Evolutionary conservation across 2,113 vertebrate genomes (phyloP).

Genomic region (Ahaetulla prasina): DNA sequence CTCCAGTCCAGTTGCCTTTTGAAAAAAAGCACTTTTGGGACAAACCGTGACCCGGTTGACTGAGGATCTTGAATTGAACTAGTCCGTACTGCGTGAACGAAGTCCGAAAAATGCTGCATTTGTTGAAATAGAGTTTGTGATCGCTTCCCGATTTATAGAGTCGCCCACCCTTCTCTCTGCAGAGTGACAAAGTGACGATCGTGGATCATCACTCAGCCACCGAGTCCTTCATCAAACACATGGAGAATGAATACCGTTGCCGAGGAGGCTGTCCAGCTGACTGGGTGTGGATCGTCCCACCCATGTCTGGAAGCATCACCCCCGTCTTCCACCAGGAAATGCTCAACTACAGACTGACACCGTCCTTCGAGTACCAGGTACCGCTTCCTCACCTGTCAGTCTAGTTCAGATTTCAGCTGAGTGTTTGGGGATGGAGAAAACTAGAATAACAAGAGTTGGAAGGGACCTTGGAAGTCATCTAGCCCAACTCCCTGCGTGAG

Average conservation of each 20-base stretch:
- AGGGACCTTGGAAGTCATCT: too few relatives aligned
- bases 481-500: too few relatives aligned
- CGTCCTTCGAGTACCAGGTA: conserved; percentile 98
- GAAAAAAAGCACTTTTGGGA: not conserved
- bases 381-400: not conserved
- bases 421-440: not conserved
- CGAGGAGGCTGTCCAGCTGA: conserved; percentile 93
- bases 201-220: conserved; percentile 98
- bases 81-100: not conserved
- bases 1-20: not conserved
- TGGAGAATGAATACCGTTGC: conserved; percentile 93
- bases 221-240: conserved; percentile 98
- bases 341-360: conserved; percentile 95
- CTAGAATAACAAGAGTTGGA: not conserved
- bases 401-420: not conserved
- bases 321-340: conserved; percentile 98
- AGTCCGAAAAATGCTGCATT: not conserved
- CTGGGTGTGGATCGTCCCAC: conserved; percentile 98
- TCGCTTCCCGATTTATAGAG: not conserved
- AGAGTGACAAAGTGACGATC: conserved; percentile 96
- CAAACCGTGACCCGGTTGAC: not conserved
- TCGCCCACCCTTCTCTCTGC: not conserved
- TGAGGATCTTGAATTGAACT: not conserved
- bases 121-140: not conserved
- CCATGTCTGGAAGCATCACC: conserved; percentile 97